phyloP scores from a whole-genome alignment of 2,113 vertebrate species.

The Gobiocypris rarus region DNA sequence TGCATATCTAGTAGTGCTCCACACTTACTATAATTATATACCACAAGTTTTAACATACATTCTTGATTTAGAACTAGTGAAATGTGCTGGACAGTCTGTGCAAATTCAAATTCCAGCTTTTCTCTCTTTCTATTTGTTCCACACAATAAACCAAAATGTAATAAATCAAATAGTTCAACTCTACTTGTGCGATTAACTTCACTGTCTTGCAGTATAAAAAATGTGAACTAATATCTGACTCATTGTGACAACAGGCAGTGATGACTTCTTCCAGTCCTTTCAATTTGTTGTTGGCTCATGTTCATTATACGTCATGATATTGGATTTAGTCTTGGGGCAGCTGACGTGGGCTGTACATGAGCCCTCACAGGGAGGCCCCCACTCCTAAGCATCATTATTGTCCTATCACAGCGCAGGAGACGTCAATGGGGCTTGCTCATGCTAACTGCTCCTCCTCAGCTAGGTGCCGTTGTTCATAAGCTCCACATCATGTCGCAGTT shows the following conservation, averaged over 20 bases:
- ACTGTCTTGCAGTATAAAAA: background rate
- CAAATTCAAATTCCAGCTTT: background rate
- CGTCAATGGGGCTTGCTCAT: conserved; percentile 51
- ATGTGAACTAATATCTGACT: conserved; percentile 14
- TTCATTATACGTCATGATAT: conserved; percentile 16
- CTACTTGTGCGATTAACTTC: background rate
- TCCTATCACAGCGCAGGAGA: background rate
- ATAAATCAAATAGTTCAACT: background rate
- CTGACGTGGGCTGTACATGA: conserved; percentile 35
- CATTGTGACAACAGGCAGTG: conserved; percentile 18
- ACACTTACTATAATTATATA: background rate
- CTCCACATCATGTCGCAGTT: conserved; percentile 10
- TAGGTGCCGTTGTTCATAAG: conserved; percentile 16
- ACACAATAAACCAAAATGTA: background rate
- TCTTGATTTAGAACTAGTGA: background rate
- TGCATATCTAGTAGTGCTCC: background rate
- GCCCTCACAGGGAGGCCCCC: conserved; percentile 14
- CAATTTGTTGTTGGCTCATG: conserved; percentile 28
- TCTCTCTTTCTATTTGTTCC: background rate
- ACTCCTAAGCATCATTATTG: background rate
- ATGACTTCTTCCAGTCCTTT: conserved; percentile 17
- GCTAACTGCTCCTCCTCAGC: conserved; percentile 8
- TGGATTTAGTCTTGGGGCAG: conserved; percentile 46
- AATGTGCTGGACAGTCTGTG: background rate
- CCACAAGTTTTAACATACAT: background rate